Conservation (phyloP, 2,113 vertebrate species). For the Numenius arquata region DNA sequence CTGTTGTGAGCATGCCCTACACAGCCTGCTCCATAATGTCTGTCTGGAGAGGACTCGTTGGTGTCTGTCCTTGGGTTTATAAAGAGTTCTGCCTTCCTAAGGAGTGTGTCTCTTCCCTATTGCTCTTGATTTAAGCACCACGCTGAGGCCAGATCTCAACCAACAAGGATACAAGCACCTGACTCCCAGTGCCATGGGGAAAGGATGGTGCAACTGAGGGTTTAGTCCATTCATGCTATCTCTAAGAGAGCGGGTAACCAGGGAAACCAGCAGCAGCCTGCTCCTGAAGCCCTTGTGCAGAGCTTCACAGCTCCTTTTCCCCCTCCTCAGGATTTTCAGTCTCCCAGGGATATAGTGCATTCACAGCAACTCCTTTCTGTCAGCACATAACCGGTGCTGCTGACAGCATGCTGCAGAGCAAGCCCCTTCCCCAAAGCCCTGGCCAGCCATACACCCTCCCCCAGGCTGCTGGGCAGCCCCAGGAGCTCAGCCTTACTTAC, state of each 20-base stretch:
- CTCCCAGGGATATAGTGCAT: fast-evolving
- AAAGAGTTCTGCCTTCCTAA: background rate
- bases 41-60: background rate
- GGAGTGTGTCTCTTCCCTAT: background rate
- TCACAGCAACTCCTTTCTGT: background rate
- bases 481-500: background rate
- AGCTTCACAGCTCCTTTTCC: background rate
- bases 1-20: background rate
- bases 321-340: background rate
- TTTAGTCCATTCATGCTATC: background rate
- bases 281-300: background rate
- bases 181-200: background rate
- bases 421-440: background rate
- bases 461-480: background rate
- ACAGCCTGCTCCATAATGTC: background rate
- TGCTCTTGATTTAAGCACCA: background rate
- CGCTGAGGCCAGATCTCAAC: background rate
- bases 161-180: background rate
- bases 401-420: background rate
- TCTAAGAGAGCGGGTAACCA: background rate
- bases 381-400: background rate
- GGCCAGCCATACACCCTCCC: background rate
- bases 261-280: background rate
- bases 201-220: background rate
- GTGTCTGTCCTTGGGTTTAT: background rate